Base-by-base conservation (phyloP, 2,888 invertebrate species). In the Bimastos eiseni region DNA sequence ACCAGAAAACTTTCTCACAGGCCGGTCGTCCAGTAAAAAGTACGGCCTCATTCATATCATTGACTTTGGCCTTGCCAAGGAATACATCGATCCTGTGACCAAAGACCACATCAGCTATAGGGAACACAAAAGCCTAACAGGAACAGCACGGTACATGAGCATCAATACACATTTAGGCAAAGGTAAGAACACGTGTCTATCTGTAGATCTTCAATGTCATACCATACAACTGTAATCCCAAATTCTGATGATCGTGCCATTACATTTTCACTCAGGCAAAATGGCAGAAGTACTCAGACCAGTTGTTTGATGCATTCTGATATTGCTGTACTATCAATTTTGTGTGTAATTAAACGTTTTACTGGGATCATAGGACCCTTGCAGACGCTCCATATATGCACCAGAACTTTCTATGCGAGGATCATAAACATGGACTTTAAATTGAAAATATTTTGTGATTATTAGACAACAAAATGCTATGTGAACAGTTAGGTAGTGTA, bases 21-120 rank as follows among this genome's bases (percentile, higher is more conserved):
- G 99, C 90, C 97, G 99, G 96, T 97, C 97, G 96, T 97, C 98
- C 95, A 98, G 98, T 95, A 98, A 98, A 96, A 97, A 98, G 96
- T 98, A 99, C 96, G 99, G 99, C 96, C 97, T 98, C 96, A 98
- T 99, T 95, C 98, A 99, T 96, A 99, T 99, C 96, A 99, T 99
- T 96, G 99, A 99, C 97, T 99, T 99, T 97, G 99, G 99, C 96
- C 97, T 99, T 96, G 99, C 99, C 96, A 99, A 99, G 97, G 99
- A 99, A 97, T 99, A 99, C 96, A 99, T 99, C 96, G 99, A 99
- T 96, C 97, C 98, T 96, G 99, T 99, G 97, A 96, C 96, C 89
- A 94, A 95, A 92, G 94, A 99, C 96, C 99, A 99, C 96, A 99
- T 99, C 96, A 99, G 99, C 94, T 99, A 99, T 96, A 97, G 99